phyloP scores from a whole-genome alignment of 1,140 invertebrate species.

The Anagrus nilaparvatae region DNA sequence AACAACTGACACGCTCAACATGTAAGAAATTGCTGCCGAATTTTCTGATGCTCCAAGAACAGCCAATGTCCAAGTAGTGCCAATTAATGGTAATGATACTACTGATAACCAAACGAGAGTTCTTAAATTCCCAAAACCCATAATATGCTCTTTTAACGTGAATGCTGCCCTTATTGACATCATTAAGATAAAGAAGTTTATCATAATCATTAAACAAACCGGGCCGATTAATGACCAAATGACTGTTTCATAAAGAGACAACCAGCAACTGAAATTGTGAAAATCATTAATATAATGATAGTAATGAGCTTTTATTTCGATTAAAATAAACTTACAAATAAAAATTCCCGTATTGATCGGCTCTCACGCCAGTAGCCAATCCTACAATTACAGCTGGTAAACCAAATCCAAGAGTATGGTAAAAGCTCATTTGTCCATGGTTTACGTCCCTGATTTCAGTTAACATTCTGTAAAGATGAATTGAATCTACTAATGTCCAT shows the following conservation, averaged over 20 bases:
- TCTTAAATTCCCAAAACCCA: conserved; percentile 82
- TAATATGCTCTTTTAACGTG: conserved; percentile 78
- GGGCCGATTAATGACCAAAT: conserved; percentile 87
- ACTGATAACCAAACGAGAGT: conserved; percentile 77
- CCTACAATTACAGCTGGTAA: conserved; percentile 85
- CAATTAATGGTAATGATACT: conserved; percentile 65
- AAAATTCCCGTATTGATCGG: conserved; percentile 91
- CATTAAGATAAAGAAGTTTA: conserved; percentile 69
- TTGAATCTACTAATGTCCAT: conserved; percentile 85
- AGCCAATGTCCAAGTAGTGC: conserved; percentile 70
- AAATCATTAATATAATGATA: conserved; percentile 3
- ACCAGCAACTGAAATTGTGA: conserved; percentile 71
- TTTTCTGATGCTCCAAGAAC: conserved; percentile 72
- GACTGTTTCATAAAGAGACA: conserved; percentile 84
- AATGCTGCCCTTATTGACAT: conserved; percentile 83
- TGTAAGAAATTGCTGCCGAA: conserved; percentile 57
- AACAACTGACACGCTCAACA: conserved; percentile 59
- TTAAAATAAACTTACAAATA: conserved; percentile 65
- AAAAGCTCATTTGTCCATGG: conserved; percentile 88
- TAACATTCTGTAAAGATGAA: conserved; percentile 89
- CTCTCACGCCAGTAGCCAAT: conserved; percentile 80
- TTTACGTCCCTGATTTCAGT: conserved; percentile 95
- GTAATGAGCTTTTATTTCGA: background rate
- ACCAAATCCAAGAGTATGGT: conserved; percentile 92
- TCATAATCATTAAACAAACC: conserved; percentile 62